Percentiles rank a stretch among this genome's conserved stretches.
These are phyloP conservation scores for Lepus oiostolus DNA, from an alignment of 2,797 vertebrate genomes.

Conservation along the genomic window DNA sequence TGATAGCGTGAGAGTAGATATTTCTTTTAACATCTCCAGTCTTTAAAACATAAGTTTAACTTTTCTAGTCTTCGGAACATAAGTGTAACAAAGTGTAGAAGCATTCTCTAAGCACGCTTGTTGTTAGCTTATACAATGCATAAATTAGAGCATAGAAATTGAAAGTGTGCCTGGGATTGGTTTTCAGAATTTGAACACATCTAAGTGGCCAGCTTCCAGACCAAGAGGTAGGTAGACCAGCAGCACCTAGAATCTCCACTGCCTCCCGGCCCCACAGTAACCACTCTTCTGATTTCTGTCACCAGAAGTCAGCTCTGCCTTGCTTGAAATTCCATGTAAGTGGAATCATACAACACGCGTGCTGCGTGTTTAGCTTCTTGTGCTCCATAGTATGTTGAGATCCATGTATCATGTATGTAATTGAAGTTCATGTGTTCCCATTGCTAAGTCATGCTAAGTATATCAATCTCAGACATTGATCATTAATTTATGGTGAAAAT, in stretches of 20 bases:
- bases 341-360: fast-evolving
- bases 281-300: background rate
- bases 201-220: background rate
- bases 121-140: background rate
- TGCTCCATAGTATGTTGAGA: background rate
- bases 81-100: background rate
- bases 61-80: background rate
- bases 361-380: background rate
- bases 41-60: background rate
- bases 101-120: background rate
- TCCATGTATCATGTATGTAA: background rate
- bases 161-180: background rate
- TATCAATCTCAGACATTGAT: background rate
- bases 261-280: fast-evolving
- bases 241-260: background rate
- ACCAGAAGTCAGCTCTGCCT: background rate
- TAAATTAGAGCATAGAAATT: background rate
- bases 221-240: background rate
- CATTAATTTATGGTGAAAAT: background rate
- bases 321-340: background rate
- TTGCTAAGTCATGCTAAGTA: background rate
- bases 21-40: background rate
- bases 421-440: background rate
- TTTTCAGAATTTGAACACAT: background rate
- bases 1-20: background rate